These are phyloP conservation scores for Arctopsyche grandis DNA, from an alignment of 1,140 invertebrate species.

Conservation along the genomic window DNA sequence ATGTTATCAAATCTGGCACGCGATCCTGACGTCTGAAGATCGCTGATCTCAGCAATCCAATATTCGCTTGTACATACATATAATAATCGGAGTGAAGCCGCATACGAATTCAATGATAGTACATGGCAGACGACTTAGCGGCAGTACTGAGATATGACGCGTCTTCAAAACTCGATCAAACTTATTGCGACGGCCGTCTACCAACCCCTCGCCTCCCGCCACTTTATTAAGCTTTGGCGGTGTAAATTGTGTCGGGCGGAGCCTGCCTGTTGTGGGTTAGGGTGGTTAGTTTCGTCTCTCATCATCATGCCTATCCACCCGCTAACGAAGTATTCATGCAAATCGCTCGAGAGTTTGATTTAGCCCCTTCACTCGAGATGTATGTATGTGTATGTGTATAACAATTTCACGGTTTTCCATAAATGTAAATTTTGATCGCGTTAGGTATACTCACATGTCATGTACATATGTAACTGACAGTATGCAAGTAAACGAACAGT, in stretches of 20 bases:
- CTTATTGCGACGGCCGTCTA: background rate
- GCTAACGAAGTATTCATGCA: constrained; percentile 9
- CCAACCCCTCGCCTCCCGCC: background rate
- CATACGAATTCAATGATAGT: constrained; percentile 6
- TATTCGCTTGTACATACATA: too few relatives aligned
- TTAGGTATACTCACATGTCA: too few relatives aligned
- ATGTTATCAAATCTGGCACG: too few relatives aligned
- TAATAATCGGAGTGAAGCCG: too few relatives aligned
- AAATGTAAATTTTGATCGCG: too few relatives aligned
- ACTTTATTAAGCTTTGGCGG: background rate
- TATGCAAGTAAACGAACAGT: too few relatives aligned
- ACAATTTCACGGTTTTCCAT: too few relatives aligned
- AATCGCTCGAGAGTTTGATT: background rate
- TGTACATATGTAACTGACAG: too few relatives aligned
- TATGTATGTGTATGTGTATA: too few relatives aligned
- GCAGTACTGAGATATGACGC: constrained; percentile 8
- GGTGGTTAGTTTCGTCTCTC: background rate
- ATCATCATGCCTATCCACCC: background rate
- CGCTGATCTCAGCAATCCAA: too few relatives aligned
- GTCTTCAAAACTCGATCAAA: background rate
- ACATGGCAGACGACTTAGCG: background rate
- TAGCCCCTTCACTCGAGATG: too few relatives aligned
- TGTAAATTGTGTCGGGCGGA: background rate
- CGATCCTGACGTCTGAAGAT: too few relatives aligned
- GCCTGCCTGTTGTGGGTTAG: background rate